Evolutionary conservation across 2,888 invertebrate species (phyloP).

Genomic region (Ephialtes manifestator): DNA sequence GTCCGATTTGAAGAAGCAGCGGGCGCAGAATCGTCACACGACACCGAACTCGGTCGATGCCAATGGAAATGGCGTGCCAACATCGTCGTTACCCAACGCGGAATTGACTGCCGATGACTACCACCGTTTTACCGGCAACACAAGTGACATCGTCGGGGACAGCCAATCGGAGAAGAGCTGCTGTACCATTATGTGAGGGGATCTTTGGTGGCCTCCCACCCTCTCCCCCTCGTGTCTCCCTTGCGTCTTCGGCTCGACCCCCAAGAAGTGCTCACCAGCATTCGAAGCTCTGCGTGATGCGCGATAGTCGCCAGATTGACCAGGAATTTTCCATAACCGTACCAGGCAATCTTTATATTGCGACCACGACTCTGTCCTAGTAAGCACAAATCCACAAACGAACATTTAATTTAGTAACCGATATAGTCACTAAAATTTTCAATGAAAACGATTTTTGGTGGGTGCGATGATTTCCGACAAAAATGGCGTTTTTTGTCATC

Average conservation of each 20-base stretch:
- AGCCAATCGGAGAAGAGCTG: constrained; percentile 90
- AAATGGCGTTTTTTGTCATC: too few species aligned
- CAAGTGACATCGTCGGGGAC: constrained; percentile 93
- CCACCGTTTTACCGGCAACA: constrained; percentile 89
- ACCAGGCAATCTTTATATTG: not conserved
- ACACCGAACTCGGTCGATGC: constrained; percentile 86
- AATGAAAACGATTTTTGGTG: not conserved
- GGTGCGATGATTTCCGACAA: too few species aligned
- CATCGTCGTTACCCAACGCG: constrained; percentile 83
- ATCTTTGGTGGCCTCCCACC: not conserved
- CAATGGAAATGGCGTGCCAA: constrained; percentile 86
- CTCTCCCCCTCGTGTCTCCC: not conserved
- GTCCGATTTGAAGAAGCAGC: constrained; percentile 97
- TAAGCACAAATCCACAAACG: not conserved
- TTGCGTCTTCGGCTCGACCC: constrained; percentile 11
- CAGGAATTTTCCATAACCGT: constrained; percentile 24
- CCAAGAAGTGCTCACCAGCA: not conserved
- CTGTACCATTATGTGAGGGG: constrained; percentile 91
- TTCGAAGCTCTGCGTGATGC: not conserved
- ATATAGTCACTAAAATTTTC: not conserved
- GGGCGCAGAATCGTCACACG: constrained; percentile 93
- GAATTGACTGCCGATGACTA: constrained; percentile 86
- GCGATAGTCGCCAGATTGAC: constrained; percentile 9
- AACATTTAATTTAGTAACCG: not conserved
- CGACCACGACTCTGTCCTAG: not conserved